phyloP scores from a whole-genome alignment of 2,113 vertebrate genomes.

The Climacteris rufus region DNA sequence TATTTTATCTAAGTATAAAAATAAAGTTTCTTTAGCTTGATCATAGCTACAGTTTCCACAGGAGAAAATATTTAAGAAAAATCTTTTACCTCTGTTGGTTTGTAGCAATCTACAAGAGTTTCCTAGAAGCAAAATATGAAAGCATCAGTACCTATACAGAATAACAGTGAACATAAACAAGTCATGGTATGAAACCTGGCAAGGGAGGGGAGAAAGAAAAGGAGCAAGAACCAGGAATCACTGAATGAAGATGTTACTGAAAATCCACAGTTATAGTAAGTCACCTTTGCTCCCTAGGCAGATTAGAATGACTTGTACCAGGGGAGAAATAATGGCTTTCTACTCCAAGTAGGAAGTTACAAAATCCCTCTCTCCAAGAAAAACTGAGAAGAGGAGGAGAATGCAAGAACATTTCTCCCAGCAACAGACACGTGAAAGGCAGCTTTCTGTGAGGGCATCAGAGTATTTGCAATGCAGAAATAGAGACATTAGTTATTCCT shows the following conservation, averaged over 20 bases:
- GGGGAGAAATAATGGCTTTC: neutral
- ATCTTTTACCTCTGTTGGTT: conserved; percentile 90
- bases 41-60: neutral
- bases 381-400: neutral
- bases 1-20: neutral
- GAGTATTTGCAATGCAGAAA: neutral
- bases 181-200: neutral
- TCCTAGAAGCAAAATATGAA: conserved; percentile 78
- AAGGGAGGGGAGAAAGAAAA: neutral
- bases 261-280: neutral
- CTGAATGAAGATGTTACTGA: neutral
- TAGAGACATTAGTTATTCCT: neutral
- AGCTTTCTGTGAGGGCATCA: neutral
- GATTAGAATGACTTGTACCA: neutral
- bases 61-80: conserved; percentile 38
- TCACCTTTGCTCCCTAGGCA: neutral
- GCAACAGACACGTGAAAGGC: neutral
- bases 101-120: conserved; percentile 93
- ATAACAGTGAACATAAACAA: conserved; percentile 37
- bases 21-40: neutral
- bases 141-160: conserved; percentile 30
- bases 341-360: neutral
- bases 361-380: neutral
- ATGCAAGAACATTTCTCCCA: neutral
- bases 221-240: neutral